These are phyloP conservation scores for Perizoma affinitatum DNA, from an alignment of 2,888 invertebrate species.

Conservation along the genomic window DNA sequence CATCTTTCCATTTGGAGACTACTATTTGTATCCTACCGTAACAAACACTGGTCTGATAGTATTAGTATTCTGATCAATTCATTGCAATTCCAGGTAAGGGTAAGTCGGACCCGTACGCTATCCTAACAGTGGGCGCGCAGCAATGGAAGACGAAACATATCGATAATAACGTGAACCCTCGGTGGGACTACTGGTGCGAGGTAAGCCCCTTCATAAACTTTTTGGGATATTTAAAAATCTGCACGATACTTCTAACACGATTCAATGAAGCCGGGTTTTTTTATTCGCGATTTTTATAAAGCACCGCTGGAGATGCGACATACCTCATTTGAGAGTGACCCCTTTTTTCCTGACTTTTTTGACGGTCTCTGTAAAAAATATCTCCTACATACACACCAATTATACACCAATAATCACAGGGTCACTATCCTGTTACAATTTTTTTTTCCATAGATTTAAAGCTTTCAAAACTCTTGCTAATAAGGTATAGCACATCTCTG, in stretches of 20 bases:
- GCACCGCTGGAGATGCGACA: neutral
- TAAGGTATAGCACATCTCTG: neutral
- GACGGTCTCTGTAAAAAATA: no score
- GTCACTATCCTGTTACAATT: no score
- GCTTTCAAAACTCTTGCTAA: conserved; percentile 3
- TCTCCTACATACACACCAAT: no score
- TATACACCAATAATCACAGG: no score
- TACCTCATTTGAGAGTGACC: neutral
- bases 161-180: conserved; percentile 96
- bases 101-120: conserved; percentile 98
- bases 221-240: no score
- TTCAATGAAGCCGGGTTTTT: conserved; percentile 4
- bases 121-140: conserved; percentile 96
- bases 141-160: conserved; percentile 97
- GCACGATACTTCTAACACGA: neutral
- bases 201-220: conserved; percentile 72
- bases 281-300: neutral
- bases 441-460: neutral
- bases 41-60: no score
- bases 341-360: no score
- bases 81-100: conserved; percentile 88
- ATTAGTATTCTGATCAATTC: no score
- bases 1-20: no score
- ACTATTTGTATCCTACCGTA: no score
- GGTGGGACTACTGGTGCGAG: conserved; percentile 99